Evolutionary conservation across 30 jellyfish, hydroid and myxozoan genomes (phyloP).

Genomic region (Mastigias papua): DNA sequence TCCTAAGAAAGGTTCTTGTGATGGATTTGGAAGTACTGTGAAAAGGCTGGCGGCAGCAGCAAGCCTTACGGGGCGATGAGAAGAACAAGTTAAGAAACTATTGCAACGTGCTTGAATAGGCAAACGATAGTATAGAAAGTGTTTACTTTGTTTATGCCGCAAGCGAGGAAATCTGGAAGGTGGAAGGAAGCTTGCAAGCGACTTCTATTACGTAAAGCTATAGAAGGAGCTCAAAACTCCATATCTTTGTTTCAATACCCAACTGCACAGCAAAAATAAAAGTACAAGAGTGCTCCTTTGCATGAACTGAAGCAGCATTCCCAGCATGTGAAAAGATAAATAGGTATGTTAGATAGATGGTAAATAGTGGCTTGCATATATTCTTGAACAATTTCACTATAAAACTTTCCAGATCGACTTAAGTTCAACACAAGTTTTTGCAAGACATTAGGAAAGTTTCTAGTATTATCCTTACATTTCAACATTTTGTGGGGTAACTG

Average conservation of each 20-base stretch:
- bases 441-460: too few species aligned
- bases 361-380: too few species aligned
- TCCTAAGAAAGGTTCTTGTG: constrained; percentile 61
- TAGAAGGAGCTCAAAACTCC: constrained; percentile 51
- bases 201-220: constrained; percentile 8
- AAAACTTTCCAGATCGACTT: too few species aligned
- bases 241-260: constrained; percentile 22
- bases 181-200: constrained; percentile 19
- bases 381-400: background rate
- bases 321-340: background rate
- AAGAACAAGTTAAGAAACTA: constrained; percentile 39
- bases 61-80: constrained; percentile 42
- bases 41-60: constrained; percentile 69
- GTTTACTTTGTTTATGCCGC: constrained; percentile 22
- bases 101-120: constrained; percentile 33
- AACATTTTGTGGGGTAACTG: too few species aligned
- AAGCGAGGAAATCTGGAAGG: background rate
- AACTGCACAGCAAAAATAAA: constrained; percentile 23
- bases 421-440: too few species aligned
- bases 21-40: constrained; percentile 46
- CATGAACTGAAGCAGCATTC: background rate
- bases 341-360: constrained; percentile 43
- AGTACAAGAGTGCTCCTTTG: constrained; percentile 30
- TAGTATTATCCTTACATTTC: too few species aligned
- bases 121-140: constrained; percentile 27